Evolutionary conservation across 2,888 invertebrate genomes (phyloP).

Genomic region (Cheiracanthium punctorium): DNA sequence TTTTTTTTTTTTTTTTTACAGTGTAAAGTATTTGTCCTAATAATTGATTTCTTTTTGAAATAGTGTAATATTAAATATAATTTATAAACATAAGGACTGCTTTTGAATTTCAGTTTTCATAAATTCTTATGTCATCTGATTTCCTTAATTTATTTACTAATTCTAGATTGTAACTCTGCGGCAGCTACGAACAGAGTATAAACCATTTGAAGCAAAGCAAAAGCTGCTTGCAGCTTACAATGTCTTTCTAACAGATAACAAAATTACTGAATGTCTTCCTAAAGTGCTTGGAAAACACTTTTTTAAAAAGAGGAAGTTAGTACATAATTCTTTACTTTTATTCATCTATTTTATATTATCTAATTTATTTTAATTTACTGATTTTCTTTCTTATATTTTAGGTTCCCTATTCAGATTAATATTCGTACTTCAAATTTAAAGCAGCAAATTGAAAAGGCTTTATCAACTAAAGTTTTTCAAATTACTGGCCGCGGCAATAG

Average conservation of each 20-base stretch:
- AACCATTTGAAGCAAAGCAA: constrained; percentile 85
- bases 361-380: too few species aligned
- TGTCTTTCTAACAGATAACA: constrained; percentile 86
- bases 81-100: too few species aligned
- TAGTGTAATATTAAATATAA: too few species aligned
- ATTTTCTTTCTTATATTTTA: too few species aligned
- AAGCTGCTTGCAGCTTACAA: constrained; percentile 87
- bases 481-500: constrained; percentile 81
- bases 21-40: too few species aligned
- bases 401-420: constrained; percentile 66
- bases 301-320: constrained; percentile 77
- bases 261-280: constrained; percentile 83
- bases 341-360: too few species aligned
- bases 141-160: too few species aligned
- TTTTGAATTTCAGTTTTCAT: too few species aligned
- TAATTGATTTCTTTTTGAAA: too few species aligned
- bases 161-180: constrained; percentile 85
- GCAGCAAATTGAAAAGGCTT: constrained; percentile 75
- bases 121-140: too few species aligned
- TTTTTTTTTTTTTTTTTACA: too few species aligned
- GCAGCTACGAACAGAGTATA: constrained; percentile 87
- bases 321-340: too few species aligned
- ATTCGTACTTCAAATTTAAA: constrained; percentile 41
- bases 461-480: constrained; percentile 81
- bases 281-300: constrained; percentile 85